phyloP scores from a whole-genome alignment of 2,797 vertebrate genomes.

The Mus minutoides region DNA sequence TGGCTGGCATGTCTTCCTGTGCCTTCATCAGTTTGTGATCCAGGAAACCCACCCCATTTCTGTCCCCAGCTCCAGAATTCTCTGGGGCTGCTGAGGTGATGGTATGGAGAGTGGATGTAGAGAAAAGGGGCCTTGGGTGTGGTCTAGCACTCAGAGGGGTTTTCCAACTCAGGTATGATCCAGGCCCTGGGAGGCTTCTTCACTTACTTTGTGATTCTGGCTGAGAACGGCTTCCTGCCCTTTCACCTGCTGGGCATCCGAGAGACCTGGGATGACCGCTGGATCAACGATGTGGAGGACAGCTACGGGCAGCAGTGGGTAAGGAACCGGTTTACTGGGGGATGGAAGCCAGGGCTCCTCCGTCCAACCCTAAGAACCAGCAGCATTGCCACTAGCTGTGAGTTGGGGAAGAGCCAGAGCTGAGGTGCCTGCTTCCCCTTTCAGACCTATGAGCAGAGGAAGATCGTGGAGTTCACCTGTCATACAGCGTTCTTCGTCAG shows the following conservation, averaged over 20 bases:
- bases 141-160: fast-evolving
- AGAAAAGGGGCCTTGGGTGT: too few relatives aligned
- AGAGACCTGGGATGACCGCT: constrained; percentile 94
- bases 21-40: not conserved
- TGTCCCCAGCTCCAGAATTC: not conserved
- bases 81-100: not conserved
- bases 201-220: constrained; percentile 97
- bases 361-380: fast-evolving
- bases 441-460: constrained; percentile 96
- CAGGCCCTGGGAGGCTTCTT: constrained; percentile 98
- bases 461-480: constrained; percentile 97
- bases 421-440: not conserved
- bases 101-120: too few relatives aligned
- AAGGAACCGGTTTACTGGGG: constrained; percentile 73
- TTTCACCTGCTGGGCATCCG: constrained; percentile 92
- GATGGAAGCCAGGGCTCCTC: fast-evolving
- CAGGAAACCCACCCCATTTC: not conserved
- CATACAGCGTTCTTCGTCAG: constrained; percentile 98
- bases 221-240: constrained; percentile 97
- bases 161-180: constrained; percentile 93
- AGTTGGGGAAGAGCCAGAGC: not conserved
- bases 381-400: fast-evolving
- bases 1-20: not conserved
- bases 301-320: constrained; percentile 99
- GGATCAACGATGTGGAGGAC: constrained; percentile 94